A percentile compares a stretch with the other conserved stretches of the same genome.
These are phyloP conservation scores for Protomyctophum bolini DNA, from an alignment of 2,113 vertebrate genomes.

Conservation along the genomic window DNA sequence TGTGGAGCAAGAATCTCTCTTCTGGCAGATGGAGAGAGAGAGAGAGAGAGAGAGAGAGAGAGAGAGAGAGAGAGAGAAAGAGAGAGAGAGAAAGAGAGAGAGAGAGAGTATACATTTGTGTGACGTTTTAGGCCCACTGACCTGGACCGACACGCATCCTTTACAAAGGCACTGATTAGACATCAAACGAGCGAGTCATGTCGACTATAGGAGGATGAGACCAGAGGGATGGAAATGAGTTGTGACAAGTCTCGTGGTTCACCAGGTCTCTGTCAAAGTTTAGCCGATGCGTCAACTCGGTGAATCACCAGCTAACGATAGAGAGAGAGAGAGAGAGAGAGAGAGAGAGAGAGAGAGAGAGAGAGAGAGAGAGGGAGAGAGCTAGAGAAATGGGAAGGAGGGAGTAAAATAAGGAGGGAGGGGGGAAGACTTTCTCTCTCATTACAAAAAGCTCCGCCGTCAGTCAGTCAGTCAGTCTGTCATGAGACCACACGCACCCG, in stretches of 20 bases:
- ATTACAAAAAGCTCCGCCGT: slow-evolving; percentile 77
- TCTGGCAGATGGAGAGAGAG: not conserved
- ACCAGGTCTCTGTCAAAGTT: slow-evolving; percentile 46
- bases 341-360: slow-evolving; percentile 35
- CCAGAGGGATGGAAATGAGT: slow-evolving; percentile 56
- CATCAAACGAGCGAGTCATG: slow-evolving; percentile 58
- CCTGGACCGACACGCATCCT: slow-evolving; percentile 22
- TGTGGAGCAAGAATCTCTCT: slow-evolving; percentile 7
- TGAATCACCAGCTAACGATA: slow-evolving; percentile 72
- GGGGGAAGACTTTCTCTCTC: slow-evolving; percentile 45
- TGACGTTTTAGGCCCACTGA: slow-evolving; percentile 18
- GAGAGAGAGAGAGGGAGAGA: slow-evolving; percentile 34
- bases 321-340: slow-evolving; percentile 22
- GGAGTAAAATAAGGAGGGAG: slow-evolving; percentile 34
- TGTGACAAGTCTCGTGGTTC: slow-evolving; percentile 74
- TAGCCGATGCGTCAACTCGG: slow-evolving; percentile 74
- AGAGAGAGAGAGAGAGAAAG: not conserved
- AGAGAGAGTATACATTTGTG: no score
- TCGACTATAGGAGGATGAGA: slow-evolving; percentile 3
- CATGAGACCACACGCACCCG: slow-evolving; percentile 70
- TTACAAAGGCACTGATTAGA: slow-evolving; percentile 53
- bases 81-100: no score
- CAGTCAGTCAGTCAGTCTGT: slow-evolving; percentile 65
- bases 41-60: not conserved
- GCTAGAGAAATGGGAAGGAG: slow-evolving; percentile 28